Evolutionary conservation across 2,113 vertebrate species (phyloP).

Genomic region (Alosa alosa): DNA sequence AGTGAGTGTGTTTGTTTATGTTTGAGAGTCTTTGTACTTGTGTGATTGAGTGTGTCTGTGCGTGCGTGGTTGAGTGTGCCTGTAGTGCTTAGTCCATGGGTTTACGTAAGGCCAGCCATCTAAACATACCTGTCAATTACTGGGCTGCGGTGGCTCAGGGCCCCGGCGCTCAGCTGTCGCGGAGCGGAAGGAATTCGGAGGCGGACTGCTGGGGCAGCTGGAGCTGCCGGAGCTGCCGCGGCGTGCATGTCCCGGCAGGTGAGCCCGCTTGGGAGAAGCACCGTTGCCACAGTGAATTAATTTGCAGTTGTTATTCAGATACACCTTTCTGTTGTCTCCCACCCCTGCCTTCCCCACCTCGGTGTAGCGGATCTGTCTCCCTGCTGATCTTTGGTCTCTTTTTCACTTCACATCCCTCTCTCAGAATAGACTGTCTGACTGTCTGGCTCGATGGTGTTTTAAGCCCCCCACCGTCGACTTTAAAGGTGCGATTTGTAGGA

Average conservation of each 20-base stretch:
- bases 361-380: background rate
- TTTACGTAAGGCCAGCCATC: slow-evolving; percentile 48
- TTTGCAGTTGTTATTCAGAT: slow-evolving; percentile 52
- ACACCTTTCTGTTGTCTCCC: background rate
- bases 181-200: slow-evolving; percentile 62
- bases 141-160: slow-evolving; percentile 48
- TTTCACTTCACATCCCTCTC: background rate
- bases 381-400: background rate
- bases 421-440: background rate
- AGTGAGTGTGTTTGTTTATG: no score
- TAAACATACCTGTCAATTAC: slow-evolving; percentile 58
- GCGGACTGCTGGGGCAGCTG: slow-evolving; percentile 45
- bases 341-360: slow-evolving; percentile 1
- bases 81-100: background rate
- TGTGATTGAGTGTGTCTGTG: background rate
- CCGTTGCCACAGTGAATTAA: slow-evolving; percentile 63
- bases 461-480: no score
- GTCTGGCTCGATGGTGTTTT: background rate
- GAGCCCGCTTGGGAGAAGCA: slow-evolving; percentile 33
- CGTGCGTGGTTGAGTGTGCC: slow-evolving; percentile 39
- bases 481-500: no score
- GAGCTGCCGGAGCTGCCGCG: slow-evolving; percentile 7
- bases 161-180: slow-evolving; percentile 35
- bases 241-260: slow-evolving; percentile 65
- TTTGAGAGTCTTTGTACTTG: background rate